phyloP scores from a whole-genome alignment of 2,797 vertebrate genomes.

The Gymnopithys bicolor region DNA sequence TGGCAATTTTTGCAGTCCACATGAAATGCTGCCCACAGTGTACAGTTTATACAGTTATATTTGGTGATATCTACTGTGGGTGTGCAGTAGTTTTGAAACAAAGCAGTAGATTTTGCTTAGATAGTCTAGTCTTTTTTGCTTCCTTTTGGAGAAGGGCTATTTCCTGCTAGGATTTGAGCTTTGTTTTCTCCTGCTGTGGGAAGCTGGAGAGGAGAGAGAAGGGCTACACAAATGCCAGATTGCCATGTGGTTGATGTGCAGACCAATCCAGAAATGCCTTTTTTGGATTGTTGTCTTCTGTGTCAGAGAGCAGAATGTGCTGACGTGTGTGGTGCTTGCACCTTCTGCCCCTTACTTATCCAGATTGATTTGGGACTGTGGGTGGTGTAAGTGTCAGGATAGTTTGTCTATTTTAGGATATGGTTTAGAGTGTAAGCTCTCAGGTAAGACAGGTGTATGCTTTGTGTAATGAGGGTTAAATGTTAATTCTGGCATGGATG shows the following conservation, averaged over 20 bases:
- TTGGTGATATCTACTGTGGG: neutral
- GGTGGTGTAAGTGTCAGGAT: neutral
- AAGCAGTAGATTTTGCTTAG: neutral
- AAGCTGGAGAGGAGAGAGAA: neutral
- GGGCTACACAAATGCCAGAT: neutral
- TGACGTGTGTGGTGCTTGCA: neutral
- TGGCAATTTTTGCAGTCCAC: neutral
- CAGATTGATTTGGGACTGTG: neutral
- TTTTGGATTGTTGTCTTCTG: neutral
- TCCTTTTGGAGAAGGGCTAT: neutral
- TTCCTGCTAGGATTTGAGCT: conserved; percentile 2
- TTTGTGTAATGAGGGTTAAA: neutral
- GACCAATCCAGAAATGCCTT: neutral
- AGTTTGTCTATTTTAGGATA: neutral
- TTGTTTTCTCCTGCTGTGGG: neutral
- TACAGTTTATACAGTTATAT: neutral
- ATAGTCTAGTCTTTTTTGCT: neutral
- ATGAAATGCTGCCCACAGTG: neutral
- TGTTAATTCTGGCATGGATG: neutral
- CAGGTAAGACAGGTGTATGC: neutral
- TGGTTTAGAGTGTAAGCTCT: neutral
- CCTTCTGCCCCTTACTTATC: neutral
- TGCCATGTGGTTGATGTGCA: neutral
- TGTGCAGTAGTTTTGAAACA: neutral
- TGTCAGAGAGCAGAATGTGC: neutral